Evolutionary conservation across 2,797 vertebrate species (phyloP).

Genomic region (Sebastes steindachneri): DNA sequence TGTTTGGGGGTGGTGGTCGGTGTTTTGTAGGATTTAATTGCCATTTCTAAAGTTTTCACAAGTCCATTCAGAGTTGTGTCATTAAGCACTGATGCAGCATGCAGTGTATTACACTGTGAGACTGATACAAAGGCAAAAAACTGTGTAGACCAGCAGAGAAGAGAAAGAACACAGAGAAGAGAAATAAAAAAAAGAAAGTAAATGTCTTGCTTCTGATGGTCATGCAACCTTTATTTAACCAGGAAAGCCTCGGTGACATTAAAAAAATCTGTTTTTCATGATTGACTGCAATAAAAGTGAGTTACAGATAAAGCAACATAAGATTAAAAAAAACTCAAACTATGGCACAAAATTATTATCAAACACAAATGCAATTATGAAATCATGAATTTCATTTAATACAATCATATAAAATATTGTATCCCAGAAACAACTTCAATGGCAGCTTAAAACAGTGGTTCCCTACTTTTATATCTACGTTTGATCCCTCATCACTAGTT

Average conservation of each 20-base stretch:
- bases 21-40: slow-evolving; percentile 73
- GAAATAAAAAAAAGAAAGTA: background rate
- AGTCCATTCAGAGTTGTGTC: slow-evolving; percentile 62
- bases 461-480: background rate
- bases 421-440: background rate
- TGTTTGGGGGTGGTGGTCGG: slow-evolving; percentile 60
- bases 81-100: slow-evolving; percentile 59
- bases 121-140: background rate
- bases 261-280: background rate
- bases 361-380: background rate
- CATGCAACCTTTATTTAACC: background rate
- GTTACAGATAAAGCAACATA: background rate
- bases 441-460: background rate
- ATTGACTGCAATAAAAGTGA: background rate
- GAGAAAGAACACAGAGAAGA: background rate
- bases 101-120: slow-evolving; percentile 15
- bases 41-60: slow-evolving; percentile 73
- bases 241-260: background rate
- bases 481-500: background rate
- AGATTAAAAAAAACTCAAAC: background rate
- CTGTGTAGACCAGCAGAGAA: background rate
- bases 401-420: background rate
- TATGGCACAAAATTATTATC: background rate
- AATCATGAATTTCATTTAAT: background rate
- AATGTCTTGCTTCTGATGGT: background rate